Evolutionary conservation across 2,888 invertebrate genomes (phyloP).

Genomic region (Prostheceraeus crozeri): DNA sequence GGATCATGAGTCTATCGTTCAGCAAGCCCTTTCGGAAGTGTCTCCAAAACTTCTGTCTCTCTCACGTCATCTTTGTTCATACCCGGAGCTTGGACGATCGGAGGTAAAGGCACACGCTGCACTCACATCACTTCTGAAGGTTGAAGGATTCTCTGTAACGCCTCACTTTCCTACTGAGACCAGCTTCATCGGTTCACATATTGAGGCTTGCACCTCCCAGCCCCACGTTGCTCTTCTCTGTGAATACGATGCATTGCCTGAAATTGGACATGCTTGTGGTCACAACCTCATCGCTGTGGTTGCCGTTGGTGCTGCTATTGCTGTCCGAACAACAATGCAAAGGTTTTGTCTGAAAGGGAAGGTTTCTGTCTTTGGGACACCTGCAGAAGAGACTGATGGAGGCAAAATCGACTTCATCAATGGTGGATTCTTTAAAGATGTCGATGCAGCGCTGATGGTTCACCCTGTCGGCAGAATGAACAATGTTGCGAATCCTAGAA

Average conservation of each 20-base stretch:
- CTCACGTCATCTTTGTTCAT: too few relatives aligned
- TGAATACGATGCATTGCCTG: conserved; percentile 56
- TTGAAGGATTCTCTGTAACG: conserved; percentile 44
- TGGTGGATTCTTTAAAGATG: conserved; percentile 42
- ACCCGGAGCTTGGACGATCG: conserved; percentile 48
- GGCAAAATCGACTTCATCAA: conserved; percentile 42
- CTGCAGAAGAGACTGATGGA: conserved; percentile 45
- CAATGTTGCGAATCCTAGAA: neutral
- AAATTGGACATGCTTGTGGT: conserved; percentile 55
- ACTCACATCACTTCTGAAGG: conserved; percentile 44
- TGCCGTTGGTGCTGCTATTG: conserved; percentile 50
- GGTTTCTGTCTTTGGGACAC: conserved; percentile 39
- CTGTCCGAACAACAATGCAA: conserved; percentile 46
- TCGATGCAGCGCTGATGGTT: conserved; percentile 44
- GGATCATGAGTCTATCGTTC: too few relatives aligned
- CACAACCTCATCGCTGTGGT: conserved; percentile 54
- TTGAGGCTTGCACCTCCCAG: conserved; percentile 40
- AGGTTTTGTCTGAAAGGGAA: conserved; percentile 36
- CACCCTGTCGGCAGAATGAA: conserved; percentile 41
- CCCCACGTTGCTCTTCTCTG: conserved; percentile 52
- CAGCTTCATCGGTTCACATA: too few relatives aligned
- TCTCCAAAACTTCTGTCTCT: too few relatives aligned
- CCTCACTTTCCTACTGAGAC: conserved; percentile 42
- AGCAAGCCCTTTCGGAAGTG: too few relatives aligned
- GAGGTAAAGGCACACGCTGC: conserved; percentile 46